Base-by-base conservation (phyloP, 2,888 invertebrate species). In the Megastigmus dorsalis region DNA sequence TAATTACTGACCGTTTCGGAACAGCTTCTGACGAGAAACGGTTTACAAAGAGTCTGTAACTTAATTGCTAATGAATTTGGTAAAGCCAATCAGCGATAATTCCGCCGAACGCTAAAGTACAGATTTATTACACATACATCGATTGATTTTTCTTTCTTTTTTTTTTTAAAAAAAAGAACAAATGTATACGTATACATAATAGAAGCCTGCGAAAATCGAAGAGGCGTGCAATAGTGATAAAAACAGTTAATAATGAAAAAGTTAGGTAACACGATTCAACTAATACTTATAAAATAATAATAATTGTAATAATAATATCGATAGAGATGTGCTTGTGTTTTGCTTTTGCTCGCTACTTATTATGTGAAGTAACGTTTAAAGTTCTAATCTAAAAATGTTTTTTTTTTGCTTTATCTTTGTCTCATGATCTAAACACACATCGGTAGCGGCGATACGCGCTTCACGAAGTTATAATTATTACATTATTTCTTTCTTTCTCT, bases 401-500 rank as follows among this genome's bases (percentile, higher is more conserved):
- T 57, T 13, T 38, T 57, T 66, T 67, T 50, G 23, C n/a, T n/a
- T n/a, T n/a, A 23, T 67, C 18, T n/a, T n/a, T n/a, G 50, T 67
- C 41, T 55, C 55, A 50, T 60, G 30, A 75, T 62, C 71, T 67
- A 75, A 60, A 68, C 67, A 75, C 63, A 50, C 62, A 71, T 57
- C 48, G 62, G 28, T 52, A 50, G 60, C 57, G 57, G 60, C 48
- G 50, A 38, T 48, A 38, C 9, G 30, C 60, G 38, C 66, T 33
- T n/a, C 43, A 48, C 57, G 50, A 54, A 38, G 41, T 20, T 63
- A 74, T 38, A 74, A 63, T 63, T 67, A 62, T 62, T 33, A 69
- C 59, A 62, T 70, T 59, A n/a, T 74, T 76, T 79, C 76, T 78
- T 77, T 81, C 79, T 70, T 65, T 74, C 76, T 76, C 63, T 10